These are phyloP conservation scores for Vimba vimba DNA, from an alignment of 2,113 vertebrate species.

Conservation along the genomic window DNA sequence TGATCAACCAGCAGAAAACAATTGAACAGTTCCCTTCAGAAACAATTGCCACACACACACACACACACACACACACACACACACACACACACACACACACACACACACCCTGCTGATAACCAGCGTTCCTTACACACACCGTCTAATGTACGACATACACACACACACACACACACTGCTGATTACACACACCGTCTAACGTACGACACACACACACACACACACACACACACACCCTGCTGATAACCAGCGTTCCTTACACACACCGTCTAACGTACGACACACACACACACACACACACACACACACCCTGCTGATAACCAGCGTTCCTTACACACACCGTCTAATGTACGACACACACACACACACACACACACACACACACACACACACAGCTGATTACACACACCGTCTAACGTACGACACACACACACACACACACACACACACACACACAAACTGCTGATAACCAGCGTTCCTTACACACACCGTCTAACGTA, in stretches of 20 bases:
- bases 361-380: constrained; percentile 17
- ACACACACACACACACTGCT: neutral
- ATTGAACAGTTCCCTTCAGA: neutral
- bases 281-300: too few species aligned
- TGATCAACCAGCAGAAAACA: constrained; percentile 22
- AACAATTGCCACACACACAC: constrained; percentile 24
- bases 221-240: too few species aligned
- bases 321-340: neutral
- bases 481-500: too few species aligned
- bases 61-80: neutral
- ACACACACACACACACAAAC: constrained; percentile 1
- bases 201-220: too few species aligned
- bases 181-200: neutral
- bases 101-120: constrained; percentile 3
- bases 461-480: neutral
- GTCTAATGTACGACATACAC: too few species aligned
- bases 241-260: neutral
- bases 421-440: too few species aligned
- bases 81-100: too few species aligned
- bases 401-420: too few species aligned
- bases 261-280: neutral
- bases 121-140: neutral
- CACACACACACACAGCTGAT: too few species aligned
- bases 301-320: neutral
- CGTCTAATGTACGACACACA: too few species aligned